Percentiles rank a stretch among this genome's conserved stretches.
Conservation (phyloP, 1,140 invertebrate species). For the Achroia grisella region DNA sequence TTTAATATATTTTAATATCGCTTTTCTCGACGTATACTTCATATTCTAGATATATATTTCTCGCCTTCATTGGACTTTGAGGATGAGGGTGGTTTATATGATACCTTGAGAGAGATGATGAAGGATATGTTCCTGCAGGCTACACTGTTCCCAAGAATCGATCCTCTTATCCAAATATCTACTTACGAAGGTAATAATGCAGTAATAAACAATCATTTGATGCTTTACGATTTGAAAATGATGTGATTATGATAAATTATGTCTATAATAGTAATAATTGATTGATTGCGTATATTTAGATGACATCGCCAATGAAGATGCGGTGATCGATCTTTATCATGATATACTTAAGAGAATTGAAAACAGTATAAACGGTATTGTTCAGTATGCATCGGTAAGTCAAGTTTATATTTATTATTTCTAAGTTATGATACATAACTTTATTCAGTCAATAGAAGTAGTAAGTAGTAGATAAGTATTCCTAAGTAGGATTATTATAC, state of each 20-base stretch:
- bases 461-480: too few relatives aligned
- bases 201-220: background rate
- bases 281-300: conserved; percentile 23
- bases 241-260: too few relatives aligned
- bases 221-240: too few relatives aligned
- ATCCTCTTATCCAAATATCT: conserved; percentile 45
- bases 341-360: conserved; percentile 57
- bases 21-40: too few relatives aligned
- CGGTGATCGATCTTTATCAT: conserved; percentile 59
- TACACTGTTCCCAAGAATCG: conserved; percentile 59
- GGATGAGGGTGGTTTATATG: conserved; percentile 49
- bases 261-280: background rate
- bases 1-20: background rate
- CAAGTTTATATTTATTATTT: background rate
- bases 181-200: conserved; percentile 47
- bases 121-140: conserved; percentile 67
- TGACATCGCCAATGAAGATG: conserved; percentile 48
- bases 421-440: too few relatives aligned
- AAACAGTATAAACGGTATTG: conserved; percentile 53
- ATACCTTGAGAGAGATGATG: conserved; percentile 62
- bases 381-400: conserved; percentile 53
- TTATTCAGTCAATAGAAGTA: too few relatives aligned
- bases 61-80: conserved; percentile 56
- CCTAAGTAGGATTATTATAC: too few relatives aligned
- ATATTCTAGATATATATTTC: conserved; percentile 56